These are phyloP conservation scores for Phoebastria nigripes DNA, from an alignment of 2,797 vertebrate genomes.

Conservation along the genomic window DNA sequence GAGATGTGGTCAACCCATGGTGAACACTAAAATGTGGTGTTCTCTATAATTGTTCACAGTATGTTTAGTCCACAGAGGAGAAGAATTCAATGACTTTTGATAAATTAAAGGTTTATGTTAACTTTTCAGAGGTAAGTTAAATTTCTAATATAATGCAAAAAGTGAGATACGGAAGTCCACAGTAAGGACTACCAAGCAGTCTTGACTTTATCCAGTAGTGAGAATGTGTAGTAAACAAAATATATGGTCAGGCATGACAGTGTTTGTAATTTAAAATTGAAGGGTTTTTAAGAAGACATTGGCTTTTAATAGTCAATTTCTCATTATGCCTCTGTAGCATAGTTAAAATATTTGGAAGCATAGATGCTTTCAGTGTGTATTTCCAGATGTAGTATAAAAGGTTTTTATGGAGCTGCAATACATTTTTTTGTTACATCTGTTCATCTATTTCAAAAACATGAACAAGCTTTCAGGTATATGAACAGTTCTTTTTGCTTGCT, in stretches of 20 bases:
- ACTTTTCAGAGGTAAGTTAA: neutral
- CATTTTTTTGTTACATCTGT: neutral
- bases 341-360: neutral
- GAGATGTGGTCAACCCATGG: neutral
- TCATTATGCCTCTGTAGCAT: neutral
- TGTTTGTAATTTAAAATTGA: neutral
- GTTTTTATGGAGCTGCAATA: neutral
- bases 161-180: neutral
- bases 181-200: neutral
- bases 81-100: neutral
- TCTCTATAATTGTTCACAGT: neutral
- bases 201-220: neutral
- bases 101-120: neutral
- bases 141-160: neutral
- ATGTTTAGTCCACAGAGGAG: neutral
- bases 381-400: neutral
- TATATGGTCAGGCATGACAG: neutral
- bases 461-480: neutral
- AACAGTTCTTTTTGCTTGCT: neutral
- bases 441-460: neutral
- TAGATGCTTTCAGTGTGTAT: neutral
- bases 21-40: neutral
- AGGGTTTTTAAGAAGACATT: neutral
- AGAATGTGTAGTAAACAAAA: neutral
- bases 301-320: neutral